Conservation (phyloP, 2,113 vertebrate genomes). For the Ictalurus punctatus region DNA sequence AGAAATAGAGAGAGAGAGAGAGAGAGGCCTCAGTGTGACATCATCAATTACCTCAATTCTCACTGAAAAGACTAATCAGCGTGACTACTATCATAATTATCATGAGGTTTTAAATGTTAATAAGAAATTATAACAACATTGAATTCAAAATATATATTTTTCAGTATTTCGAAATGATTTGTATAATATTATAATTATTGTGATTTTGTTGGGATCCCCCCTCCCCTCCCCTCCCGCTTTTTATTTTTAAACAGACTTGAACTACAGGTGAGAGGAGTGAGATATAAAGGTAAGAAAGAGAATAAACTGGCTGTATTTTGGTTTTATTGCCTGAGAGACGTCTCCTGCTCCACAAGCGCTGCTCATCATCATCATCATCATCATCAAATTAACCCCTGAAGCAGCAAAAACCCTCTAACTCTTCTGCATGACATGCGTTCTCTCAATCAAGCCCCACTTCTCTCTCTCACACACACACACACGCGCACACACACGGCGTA, state of each 20-base stretch:
- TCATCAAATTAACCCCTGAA: constrained; percentile 31
- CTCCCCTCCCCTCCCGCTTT: no score
- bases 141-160: no score
- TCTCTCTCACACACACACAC: constrained; percentile 51
- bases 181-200: background rate
- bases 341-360: background rate
- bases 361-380: constrained; percentile 14
- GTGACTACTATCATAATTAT: background rate
- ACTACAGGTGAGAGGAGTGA: background rate
- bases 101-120: no score
- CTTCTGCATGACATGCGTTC: constrained; percentile 10
- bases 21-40: background rate
- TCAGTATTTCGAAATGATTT: background rate
- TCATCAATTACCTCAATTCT: background rate
- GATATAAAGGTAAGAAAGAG: background rate
- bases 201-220: background rate
- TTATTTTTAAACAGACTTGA: background rate
- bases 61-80: background rate
- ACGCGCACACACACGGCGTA: constrained; percentile 50
- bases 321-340: background rate
- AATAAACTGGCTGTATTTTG: background rate
- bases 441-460: constrained; percentile 43
- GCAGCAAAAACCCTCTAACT: constrained; percentile 18
- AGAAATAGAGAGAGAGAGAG: no score
- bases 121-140: no score